Conservation (phyloP, 37 sponge, comb jelly and placozoan species). For the Agelas oroides region DNA sequence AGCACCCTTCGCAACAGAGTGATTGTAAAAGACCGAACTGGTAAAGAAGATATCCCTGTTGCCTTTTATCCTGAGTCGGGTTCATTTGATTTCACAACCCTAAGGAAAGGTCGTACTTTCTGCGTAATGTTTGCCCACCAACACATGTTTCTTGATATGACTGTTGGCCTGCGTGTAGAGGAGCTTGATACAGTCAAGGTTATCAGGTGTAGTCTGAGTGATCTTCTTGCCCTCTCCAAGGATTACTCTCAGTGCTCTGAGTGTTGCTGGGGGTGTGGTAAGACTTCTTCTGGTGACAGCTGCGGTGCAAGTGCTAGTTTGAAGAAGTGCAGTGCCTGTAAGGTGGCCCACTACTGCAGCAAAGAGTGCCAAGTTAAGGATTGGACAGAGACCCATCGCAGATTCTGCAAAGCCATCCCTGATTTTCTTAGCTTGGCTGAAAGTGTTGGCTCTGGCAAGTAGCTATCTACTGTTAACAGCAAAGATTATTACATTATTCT, state of each 20-base stretch:
- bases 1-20: constrained; percentile 28
- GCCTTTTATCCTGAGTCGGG: constrained; percentile 61
- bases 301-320: too few species aligned
- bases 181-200: constrained; percentile 27
- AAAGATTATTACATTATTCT: too few species aligned
- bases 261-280: too few species aligned
- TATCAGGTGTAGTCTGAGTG: constrained; percentile 12
- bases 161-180: constrained; percentile 56
- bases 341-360: constrained; percentile 49
- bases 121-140: constrained; percentile 21
- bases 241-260: too few species aligned
- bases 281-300: too few species aligned
- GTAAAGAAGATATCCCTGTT: constrained; percentile 28
- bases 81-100: constrained; percentile 20
- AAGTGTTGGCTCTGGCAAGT: too few species aligned
- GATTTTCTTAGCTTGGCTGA: constrained; percentile 18
- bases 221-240: constrained; percentile 27
- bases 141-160: constrained; percentile 46
- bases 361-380: constrained; percentile 43
- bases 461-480: too few species aligned
- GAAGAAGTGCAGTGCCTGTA: constrained; percentile 51
- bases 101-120: constrained; percentile 41
- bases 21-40: constrained; percentile 31
- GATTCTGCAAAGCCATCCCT: constrained; percentile 56
- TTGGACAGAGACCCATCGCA: constrained; percentile 53